phyloP scores from a whole-genome alignment of 2,888 invertebrate species.

The Ormyrus pomaceus region DNA sequence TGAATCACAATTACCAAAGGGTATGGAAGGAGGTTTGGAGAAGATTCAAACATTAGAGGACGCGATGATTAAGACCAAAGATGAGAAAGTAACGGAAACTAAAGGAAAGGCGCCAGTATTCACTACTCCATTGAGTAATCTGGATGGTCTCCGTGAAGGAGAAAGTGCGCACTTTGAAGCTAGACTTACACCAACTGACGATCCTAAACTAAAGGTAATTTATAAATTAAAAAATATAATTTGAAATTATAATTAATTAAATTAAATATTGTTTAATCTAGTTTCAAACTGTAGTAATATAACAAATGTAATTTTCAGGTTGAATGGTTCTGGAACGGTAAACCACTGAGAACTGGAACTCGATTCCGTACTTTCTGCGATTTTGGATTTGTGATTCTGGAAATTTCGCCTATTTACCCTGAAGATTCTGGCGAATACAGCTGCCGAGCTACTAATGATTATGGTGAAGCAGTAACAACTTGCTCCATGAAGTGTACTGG shows the following conservation, averaged over 20 bases:
- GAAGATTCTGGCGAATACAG: slow-evolving; percentile 96
- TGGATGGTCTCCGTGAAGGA: slow-evolving; percentile 91
- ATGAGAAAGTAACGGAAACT: slow-evolving; percentile 84
- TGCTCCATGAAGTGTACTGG: slow-evolving; percentile 93
- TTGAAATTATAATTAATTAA: not conserved
- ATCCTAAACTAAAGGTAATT: slow-evolving; percentile 87
- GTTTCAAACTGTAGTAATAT: not conserved
- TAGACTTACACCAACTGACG: slow-evolving; percentile 91
- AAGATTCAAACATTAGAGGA: slow-evolving; percentile 87
- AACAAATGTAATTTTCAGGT: slow-evolving; percentile 77
- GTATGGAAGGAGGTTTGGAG: slow-evolving; percentile 96
- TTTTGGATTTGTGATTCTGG: slow-evolving; percentile 97
- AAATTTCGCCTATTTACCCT: slow-evolving; percentile 97
- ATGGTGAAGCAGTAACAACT: slow-evolving; percentile 93
- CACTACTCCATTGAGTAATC: slow-evolving; percentile 91
- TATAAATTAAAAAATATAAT: slow-evolving; percentile 3
- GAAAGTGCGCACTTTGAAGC: slow-evolving; percentile 95
- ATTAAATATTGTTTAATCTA: slow-evolving; percentile 4
- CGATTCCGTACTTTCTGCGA: slow-evolving; percentile 98
- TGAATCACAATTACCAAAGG: slow-evolving; percentile 91
- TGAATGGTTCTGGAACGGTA: slow-evolving; percentile 97
- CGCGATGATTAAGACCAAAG: slow-evolving; percentile 86
- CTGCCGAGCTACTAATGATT: slow-evolving; percentile 91
- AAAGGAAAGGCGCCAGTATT: slow-evolving; percentile 93
- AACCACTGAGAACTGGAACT: slow-evolving; percentile 91